Base-by-base conservation (phyloP, 2,113 vertebrate genomes). In the Cinclus mexicanus region DNA sequence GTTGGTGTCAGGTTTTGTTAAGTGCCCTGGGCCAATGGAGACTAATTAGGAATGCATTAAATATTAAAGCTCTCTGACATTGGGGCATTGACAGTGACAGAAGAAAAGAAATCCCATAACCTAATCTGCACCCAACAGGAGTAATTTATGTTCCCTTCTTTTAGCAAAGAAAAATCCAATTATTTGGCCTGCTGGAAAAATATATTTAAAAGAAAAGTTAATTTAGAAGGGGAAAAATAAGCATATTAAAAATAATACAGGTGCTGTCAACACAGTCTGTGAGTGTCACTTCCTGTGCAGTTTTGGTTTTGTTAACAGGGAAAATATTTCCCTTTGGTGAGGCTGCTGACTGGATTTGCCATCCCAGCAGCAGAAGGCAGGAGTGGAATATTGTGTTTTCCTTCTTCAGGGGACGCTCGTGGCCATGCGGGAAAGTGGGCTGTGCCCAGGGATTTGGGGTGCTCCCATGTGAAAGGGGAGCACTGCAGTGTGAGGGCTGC, bases 11-110 rank as follows among this genome's bases (percentile, higher is more conserved):
- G 97, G 96, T 98, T 98, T 97, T 97, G 93, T 97, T 98, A 98
- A 98, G 97, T 98, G 97, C 98, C 97, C 96, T 97, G 95, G 97
- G 97, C 97, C 96, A 96, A 93, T 83, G 87, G 97, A 98, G 97
- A 98, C 98, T 98, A 98, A 98, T 98, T 98, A 98, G 97, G 96
- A 96, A 95, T 97, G 96, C 97, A 98, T 98, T 98, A 98, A 98
- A 98, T 98, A 98, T 98, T 98, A 98, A 98, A 98, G 97, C 90
- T 96, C 86, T 97, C 96, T 98, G 98, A 98, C 97, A 98, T 91
- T 75, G 91, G 96, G 92, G 95, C 97, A 98, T 96, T 97, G 97
- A 97, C 1, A 9, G 95, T 98, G 97, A 98, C 97, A 97, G 96
- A 98, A 97, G 94, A 97, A 97, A 98, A 98, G 96, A 98, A 98